Base-by-base conservation (phyloP, 2,113 vertebrate genomes). In the Probosciger aterrimus region DNA sequence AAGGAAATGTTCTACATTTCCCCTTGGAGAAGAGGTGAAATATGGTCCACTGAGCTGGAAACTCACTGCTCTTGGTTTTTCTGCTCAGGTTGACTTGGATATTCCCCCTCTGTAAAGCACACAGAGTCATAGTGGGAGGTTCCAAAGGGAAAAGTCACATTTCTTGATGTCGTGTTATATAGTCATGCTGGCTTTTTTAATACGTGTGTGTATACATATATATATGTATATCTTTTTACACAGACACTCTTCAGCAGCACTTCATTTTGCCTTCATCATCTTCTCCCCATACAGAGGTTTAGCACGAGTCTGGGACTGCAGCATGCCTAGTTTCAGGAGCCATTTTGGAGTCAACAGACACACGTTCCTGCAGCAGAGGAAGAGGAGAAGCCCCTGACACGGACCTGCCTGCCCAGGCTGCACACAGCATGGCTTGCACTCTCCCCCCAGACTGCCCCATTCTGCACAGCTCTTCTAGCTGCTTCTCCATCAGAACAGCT, bases 1-100 rank as follows among this genome's bases (percentile, higher is more conserved):
- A 83, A 75, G n/a, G 82, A 78, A 89, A 74, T 88, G 81, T 97
- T 94, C 63, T 78, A 86, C 76, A 93, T 81, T 95, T 83, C 79
- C 82, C 83, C 88, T 95, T 90, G 62, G 69, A 76, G 33, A 84
- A 82, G 67, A 81, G 52, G 44, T 81, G 59, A 88, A 94, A 70
- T 60, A 69, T 37, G 92, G 92, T 96, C 49, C 82, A 79, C 41
- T 94, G 91, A 95, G 82, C 87, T 0, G 1, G 82, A 92, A 96
- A 94, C 49, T 73, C 57, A 37, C 41, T 33, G 57, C 39, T 95
- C 57, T 76, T 91, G 30, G 68, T 68, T 93, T 33, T 92, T 95
- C 69, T 94, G 87, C 73, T 92, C 50, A 27, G 60, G 76, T 88
- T 88, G 71, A 59, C 50, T 73, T 71, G 41, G 70, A 82, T 76